Percentiles rank a stretch among this genome's conserved stretches.
Conservation (phyloP, 2,888 invertebrate genomes). For the Athetis lepigone region DNA sequence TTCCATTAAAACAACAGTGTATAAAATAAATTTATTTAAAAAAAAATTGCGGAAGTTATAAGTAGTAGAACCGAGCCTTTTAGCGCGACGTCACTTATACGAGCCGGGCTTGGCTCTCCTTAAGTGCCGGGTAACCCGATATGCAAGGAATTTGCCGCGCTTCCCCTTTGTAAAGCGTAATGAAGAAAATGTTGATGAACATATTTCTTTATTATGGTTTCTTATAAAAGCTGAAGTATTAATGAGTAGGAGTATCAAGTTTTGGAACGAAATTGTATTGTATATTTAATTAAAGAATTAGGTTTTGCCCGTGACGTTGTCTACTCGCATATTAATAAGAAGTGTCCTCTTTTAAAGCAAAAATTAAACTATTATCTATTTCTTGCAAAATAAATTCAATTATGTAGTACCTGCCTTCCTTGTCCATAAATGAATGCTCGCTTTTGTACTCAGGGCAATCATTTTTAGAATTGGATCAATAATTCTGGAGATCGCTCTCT, state of each 20-base stretch:
- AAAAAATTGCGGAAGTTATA: slow-evolving; percentile 52
- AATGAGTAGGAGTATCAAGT: slow-evolving; percentile 13
- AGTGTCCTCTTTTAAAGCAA: too few relatives aligned
- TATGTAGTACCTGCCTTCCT: too few relatives aligned
- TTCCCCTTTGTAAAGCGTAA: slow-evolving; percentile 51
- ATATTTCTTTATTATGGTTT: slow-evolving; percentile 36
- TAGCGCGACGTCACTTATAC: slow-evolving; percentile 54
- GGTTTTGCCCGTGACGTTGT: too few relatives aligned
- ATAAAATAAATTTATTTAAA: slow-evolving; percentile 49
- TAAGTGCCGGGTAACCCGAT: slow-evolving; percentile 69
- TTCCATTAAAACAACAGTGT: slow-evolving; percentile 46
- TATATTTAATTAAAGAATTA: not conserved
- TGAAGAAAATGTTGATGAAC: slow-evolving; percentile 48
- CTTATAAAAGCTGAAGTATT: slow-evolving; percentile 2
- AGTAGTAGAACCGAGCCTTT: slow-evolving; percentile 60
- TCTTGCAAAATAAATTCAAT: too few relatives aligned
- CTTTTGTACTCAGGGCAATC: too few relatives aligned
- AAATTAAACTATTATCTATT: too few relatives aligned
- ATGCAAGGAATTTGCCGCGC: slow-evolving; percentile 55
- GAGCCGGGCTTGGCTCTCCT: slow-evolving; percentile 60
- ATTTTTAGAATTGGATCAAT: too few relatives aligned
- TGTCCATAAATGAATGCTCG: too few relatives aligned
- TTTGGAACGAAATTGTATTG: not conserved
- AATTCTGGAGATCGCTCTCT: too few relatives aligned
- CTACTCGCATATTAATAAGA: too few relatives aligned